These are phyloP conservation scores for Micropterix aruncella DNA, from an alignment of 2,888 invertebrate genomes.

Conservation along the genomic window DNA sequence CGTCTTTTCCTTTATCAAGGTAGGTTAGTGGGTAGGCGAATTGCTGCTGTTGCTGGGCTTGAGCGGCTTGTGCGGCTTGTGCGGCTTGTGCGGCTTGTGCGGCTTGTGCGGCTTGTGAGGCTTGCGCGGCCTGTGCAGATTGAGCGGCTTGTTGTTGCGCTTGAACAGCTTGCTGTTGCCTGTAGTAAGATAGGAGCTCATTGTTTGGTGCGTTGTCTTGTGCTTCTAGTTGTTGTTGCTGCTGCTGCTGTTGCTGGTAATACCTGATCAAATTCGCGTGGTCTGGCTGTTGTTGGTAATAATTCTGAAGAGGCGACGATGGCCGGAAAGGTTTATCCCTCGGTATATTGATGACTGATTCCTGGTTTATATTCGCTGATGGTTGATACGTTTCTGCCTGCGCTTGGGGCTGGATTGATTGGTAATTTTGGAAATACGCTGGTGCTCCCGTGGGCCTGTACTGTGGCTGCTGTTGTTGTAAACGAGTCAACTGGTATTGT, in stretches of 20 bases:
- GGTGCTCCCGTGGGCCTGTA: slow-evolving; percentile 8
- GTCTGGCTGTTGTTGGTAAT: slow-evolving; percentile 16
- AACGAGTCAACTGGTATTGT: background rate
- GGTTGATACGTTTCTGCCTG: slow-evolving; percentile 8
- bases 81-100: background rate
- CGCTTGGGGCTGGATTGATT: slow-evolving; percentile 8
- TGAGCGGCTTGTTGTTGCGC: slow-evolving; percentile 1
- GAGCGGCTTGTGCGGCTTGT: background rate
- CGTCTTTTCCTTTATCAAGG: background rate
- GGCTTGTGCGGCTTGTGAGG: background rate
- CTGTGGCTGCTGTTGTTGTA: background rate
- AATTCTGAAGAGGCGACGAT: background rate
- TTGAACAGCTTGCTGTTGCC: slow-evolving; percentile 6
- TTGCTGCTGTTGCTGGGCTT: background rate
- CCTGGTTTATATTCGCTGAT: slow-evolving; percentile 7
- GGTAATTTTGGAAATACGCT: slow-evolving; percentile 11
- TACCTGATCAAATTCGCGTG: too few relatives aligned
- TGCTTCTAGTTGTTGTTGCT: slow-evolving; percentile 8
- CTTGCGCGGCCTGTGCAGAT: slow-evolving; percentile 9
- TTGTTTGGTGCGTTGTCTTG: slow-evolving; percentile 8
- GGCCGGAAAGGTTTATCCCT: slow-evolving; percentile 6
- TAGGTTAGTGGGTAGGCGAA: background rate
- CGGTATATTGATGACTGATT: slow-evolving; percentile 7
- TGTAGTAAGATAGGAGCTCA: too few relatives aligned
- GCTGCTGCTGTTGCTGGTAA: slow-evolving; percentile 11